Percentiles rank a stretch among this genome's conserved stretches.
Conservation (phyloP, 2,888 invertebrate genomes). For the Pollenia amentaria region DNA sequence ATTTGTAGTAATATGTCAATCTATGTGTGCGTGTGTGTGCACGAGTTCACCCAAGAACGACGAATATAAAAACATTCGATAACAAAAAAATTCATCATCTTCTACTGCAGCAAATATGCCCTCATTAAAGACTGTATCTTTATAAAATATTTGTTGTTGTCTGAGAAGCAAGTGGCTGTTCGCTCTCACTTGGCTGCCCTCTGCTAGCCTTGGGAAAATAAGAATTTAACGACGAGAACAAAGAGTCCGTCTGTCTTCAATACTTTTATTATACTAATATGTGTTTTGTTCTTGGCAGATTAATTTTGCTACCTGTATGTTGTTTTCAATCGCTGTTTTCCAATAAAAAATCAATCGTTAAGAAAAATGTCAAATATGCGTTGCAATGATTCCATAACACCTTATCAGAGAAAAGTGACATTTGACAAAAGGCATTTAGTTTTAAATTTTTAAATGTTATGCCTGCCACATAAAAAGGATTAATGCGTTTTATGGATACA, state of each 20-base stretch:
- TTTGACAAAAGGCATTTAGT: conserved; percentile 71
- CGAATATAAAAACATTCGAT: conserved; percentile 53
- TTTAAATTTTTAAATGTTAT: conserved; percentile 46
- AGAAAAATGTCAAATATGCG: conserved; percentile 74
- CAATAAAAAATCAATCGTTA: conserved; percentile 61
- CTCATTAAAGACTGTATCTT: conserved; percentile 59
- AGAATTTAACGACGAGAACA: conserved; percentile 57
- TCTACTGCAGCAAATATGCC: conserved; percentile 63
- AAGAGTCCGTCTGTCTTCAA: conserved; percentile 14
- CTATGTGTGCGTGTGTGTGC: conserved; percentile 14
- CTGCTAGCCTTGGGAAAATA: conserved; percentile 62
- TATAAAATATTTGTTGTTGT: conserved; percentile 50
- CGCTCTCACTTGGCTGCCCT: conserved; percentile 22
- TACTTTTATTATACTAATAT: conserved; percentile 15
- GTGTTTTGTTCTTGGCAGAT: conserved; percentile 33
- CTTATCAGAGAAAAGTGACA: conserved; percentile 71
- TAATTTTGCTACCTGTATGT: conserved; percentile 65
- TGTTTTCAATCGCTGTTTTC: conserved; percentile 30
- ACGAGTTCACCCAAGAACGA: conserved; percentile 33
- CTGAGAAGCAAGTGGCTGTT: conserved; percentile 48
- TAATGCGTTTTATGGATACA: conserved; percentile 21
- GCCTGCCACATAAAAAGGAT: conserved; percentile 22
- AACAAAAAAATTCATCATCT: conserved; percentile 68
- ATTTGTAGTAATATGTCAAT: background rate
- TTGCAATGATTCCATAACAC: conserved; percentile 74